A percentile compares a stretch with the other conserved stretches of the same genome.
Evolutionary conservation across 2,888 invertebrate genomes (phyloP).

Genomic region (Microctonus hyperodae): DNA sequence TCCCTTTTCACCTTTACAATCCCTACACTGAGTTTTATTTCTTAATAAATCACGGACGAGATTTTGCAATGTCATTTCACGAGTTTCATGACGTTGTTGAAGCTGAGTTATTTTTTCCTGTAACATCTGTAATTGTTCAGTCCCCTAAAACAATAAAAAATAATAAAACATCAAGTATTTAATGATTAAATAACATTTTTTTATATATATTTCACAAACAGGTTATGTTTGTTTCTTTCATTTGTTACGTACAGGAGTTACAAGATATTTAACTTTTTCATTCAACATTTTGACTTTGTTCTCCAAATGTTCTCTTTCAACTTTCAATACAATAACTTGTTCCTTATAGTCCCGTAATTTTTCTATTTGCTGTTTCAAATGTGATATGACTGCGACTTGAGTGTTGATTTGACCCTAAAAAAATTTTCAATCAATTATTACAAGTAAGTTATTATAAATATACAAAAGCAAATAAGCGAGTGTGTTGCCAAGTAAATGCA

Average conservation of each 20-base stretch:
- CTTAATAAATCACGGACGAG: slow-evolving; percentile 57
- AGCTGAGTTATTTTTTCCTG: slow-evolving; percentile 58
- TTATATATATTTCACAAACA: background rate
- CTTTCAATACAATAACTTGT: slow-evolving; percentile 65
- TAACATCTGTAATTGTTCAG: slow-evolving; percentile 56
- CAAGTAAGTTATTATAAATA: background rate
- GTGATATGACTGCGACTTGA: slow-evolving; percentile 62
- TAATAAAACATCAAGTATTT: slow-evolving; percentile 33
- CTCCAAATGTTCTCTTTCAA: slow-evolving; percentile 68
- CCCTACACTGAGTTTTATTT: slow-evolving; percentile 56
- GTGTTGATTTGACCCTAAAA: slow-evolving; percentile 73
- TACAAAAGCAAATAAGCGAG: background rate
- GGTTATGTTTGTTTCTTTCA: background rate
- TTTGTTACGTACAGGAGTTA: slow-evolving; percentile 51
- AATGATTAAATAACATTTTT: background rate
- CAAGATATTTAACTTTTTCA: slow-evolving; percentile 59
- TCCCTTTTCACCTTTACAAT: slow-evolving; percentile 53
- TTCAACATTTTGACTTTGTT: slow-evolving; percentile 59
- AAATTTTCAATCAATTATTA: background rate
- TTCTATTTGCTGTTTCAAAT: slow-evolving; percentile 60
- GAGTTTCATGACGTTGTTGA: slow-evolving; percentile 59
- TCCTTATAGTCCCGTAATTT: slow-evolving; percentile 74
- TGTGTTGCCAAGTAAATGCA: background rate
- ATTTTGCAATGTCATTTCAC: slow-evolving; percentile 58
- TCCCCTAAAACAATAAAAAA: slow-evolving; percentile 47